These are phyloP conservation scores for Himalopsyche anomala DNA, from an alignment of 2,888 invertebrate genomes.

Conservation along the genomic window DNA sequence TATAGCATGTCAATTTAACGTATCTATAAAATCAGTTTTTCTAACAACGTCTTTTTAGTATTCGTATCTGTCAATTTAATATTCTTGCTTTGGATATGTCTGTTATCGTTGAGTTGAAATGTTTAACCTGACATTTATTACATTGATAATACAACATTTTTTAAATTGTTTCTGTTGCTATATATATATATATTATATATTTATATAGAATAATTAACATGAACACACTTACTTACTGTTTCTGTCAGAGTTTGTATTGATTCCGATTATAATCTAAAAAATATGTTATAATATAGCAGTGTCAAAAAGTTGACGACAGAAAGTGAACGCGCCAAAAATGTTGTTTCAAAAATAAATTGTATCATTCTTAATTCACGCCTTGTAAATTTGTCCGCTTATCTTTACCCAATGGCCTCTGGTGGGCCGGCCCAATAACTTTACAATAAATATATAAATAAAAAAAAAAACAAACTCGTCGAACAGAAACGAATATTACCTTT, in stretches of 20 bases:
- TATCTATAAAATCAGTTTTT: too few species aligned
- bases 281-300: not conserved
- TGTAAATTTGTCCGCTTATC: slow-evolving; percentile 68
- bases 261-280: not conserved
- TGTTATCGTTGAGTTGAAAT: not conserved
- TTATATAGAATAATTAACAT: too few species aligned
- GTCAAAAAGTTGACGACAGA: not conserved
- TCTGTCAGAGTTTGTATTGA: too few species aligned
- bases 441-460: slow-evolving; percentile 67
- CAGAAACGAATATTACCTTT: slow-evolving; percentile 54
- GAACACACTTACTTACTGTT: too few species aligned
- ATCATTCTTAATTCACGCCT: slow-evolving; percentile 49
- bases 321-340: not conserved
- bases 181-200: not conserved
- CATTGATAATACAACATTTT: not conserved
- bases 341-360: slow-evolving; percentile 21
- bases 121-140: not conserved
- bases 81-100: too few species aligned
- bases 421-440: slow-evolving; percentile 71
- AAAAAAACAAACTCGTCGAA: slow-evolving; percentile 76
- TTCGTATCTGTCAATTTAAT: too few species aligned
- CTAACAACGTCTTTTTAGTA: too few species aligned
- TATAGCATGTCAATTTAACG: too few species aligned
- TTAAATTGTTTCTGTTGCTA: not conserved
- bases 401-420: slow-evolving; percentile 74